phyloP scores from a whole-genome alignment of 2,888 invertebrate genomes.

The Drosophila monieri region DNA sequence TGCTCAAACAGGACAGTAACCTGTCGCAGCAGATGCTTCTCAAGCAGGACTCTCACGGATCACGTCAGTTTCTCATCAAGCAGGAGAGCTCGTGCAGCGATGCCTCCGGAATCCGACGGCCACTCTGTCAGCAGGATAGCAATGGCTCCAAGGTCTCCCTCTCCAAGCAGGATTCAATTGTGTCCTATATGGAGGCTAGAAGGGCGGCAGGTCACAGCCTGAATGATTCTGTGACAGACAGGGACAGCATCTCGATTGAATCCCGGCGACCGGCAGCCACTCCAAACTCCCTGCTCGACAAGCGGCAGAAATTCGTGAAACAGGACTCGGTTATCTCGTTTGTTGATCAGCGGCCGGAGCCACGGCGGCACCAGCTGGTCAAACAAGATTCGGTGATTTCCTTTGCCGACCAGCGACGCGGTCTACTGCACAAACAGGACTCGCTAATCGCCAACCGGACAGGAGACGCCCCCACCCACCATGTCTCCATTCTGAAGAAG shows the following conservation, averaged over 20 bases:
- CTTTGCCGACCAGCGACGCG: conserved; percentile 84
- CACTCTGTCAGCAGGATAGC: conserved; percentile 83
- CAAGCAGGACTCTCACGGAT: conserved; percentile 84
- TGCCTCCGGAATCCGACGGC: conserved; percentile 81
- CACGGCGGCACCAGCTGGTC: conserved; percentile 83
- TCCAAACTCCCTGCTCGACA: conserved; percentile 75
- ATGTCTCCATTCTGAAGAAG: conserved; percentile 84
- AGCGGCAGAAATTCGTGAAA: conserved; percentile 83
- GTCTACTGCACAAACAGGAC: conserved; percentile 82
- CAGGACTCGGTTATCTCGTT: conserved; percentile 84
- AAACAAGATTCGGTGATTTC: conserved; percentile 84
- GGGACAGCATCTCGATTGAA: conserved; percentile 82
- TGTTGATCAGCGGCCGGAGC: conserved; percentile 83
- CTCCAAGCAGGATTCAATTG: conserved; percentile 84
- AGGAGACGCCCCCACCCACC: conserved; percentile 82
- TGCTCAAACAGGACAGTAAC: conserved; percentile 84
- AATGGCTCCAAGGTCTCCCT: conserved; percentile 83
- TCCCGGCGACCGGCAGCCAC: conserved; percentile 72
- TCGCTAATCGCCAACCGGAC: conserved; percentile 83
- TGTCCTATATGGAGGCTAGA: conserved; percentile 84
- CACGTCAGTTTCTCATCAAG: conserved; percentile 83
- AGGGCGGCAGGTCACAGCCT: conserved; percentile 64
- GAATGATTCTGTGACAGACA: conserved; percentile 77
- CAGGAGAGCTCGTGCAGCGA: conserved; percentile 84
- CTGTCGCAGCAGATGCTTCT: conserved; percentile 83